Evolutionary conservation across 2,888 invertebrate species (phyloP), one percentile per base, ranked within the genome.

Genomic region (Encarsia formosa): DNA sequence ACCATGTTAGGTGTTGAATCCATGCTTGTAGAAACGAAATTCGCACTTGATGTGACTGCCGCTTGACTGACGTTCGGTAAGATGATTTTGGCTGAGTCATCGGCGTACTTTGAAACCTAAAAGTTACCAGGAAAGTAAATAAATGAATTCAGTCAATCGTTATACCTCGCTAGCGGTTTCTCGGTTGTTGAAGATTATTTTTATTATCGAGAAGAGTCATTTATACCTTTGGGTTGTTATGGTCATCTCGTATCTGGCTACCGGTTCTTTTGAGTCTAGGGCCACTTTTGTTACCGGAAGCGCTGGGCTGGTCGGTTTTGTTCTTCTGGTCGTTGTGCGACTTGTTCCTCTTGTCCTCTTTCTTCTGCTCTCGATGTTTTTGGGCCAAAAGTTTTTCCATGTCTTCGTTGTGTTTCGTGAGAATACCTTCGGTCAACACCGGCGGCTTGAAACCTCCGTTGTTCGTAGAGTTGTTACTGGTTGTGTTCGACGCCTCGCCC

Each of bases 381-480:
- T 87, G 86, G 1, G 86, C 75, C 78, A 91, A 80, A 42, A 82
- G 78, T 63, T 86, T 88, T 67, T 90, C 89, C 91, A 91, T 91
- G 53, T 87, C 84, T 57, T 82, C 79, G 62, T 90, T 91, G 69
- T 91, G 91, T 64, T 76, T 78, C 49, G 75, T 78, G 5, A 86
- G 69, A 37, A 85, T 62, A 1, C 78, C 79, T 66, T 83, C 81
- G 0, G 85, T 86, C 9, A 86, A 70, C 16, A 78, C 78, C 0
- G 78, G 76, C 5, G 77, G 73, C 39, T 79, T 79, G 24, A 78
- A 76, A 69, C 71, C 20, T 67, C 65, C 13, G 74, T 70, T 40
- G 13, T 3, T 13, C 6, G 31, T 51, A 5, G 68, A 18, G 68
- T 71, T 18, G 76, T 77, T 1, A 19, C 70, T 75, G 8, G 73